phyloP scores from a whole-genome alignment of 2,888 invertebrate species.

The Pammene fasciana region DNA sequence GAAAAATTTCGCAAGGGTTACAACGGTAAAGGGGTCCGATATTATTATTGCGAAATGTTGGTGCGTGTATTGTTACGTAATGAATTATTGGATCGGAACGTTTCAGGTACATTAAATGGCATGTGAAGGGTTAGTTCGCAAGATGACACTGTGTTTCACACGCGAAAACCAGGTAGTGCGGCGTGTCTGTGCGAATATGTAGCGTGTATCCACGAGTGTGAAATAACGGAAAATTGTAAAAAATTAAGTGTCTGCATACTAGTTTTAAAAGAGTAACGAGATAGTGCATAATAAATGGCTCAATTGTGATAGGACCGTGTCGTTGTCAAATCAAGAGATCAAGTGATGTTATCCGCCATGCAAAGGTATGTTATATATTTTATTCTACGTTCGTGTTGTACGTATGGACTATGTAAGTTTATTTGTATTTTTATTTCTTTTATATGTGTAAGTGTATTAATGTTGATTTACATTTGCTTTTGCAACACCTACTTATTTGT shows the following conservation, averaged over 20 bases:
- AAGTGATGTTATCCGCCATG: neutral
- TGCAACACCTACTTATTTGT: too few species aligned
- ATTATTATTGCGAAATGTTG: constrained; percentile 79
- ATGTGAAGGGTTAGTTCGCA: constrained; percentile 77
- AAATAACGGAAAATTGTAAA: neutral
- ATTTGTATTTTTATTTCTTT: too few species aligned
- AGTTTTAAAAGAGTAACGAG: neutral
- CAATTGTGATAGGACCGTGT: neutral
- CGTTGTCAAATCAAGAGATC: neutral
- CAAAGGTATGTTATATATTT: neutral
- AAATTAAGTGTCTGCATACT: neutral
- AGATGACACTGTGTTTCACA: constrained; percentile 79
- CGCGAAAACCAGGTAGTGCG: constrained; percentile 72
- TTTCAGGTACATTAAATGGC: constrained; percentile 82
- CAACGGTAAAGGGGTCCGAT: constrained; percentile 74
- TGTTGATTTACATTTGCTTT: too few species aligned
- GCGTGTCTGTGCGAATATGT: neutral
- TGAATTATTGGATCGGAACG: constrained; percentile 82
- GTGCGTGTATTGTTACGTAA: constrained; percentile 78
- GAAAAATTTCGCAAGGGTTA: constrained; percentile 79
- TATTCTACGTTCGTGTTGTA: too few species aligned
- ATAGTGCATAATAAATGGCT: neutral
- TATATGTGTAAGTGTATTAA: too few species aligned
- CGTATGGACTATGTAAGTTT: too few species aligned
- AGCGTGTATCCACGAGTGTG: neutral